Evolutionary conservation across 2,797 vertebrate species (phyloP).

Genomic region (Anisognathus igniventris): DNA sequence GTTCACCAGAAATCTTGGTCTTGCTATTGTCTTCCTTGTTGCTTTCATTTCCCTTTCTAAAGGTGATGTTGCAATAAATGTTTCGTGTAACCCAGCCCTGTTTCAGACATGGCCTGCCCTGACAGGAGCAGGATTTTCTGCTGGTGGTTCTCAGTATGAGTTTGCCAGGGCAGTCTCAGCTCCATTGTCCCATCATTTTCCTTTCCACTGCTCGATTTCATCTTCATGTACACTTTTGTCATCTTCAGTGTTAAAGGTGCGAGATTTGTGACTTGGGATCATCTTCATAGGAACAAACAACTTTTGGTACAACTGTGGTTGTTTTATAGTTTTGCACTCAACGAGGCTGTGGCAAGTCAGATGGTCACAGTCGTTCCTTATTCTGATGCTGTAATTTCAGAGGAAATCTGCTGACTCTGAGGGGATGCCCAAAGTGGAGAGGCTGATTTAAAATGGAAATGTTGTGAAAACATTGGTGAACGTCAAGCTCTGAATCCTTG

Average conservation of each 20-base stretch:
- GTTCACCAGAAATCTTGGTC: not conserved
- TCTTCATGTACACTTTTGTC: not conserved
- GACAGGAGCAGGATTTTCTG: not conserved
- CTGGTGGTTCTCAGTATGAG: not conserved
- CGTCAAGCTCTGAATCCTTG: not conserved
- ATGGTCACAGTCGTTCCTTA: not conserved
- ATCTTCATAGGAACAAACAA: not conserved
- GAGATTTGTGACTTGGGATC: not conserved
- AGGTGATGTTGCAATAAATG: not conserved
- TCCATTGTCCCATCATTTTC: not conserved
- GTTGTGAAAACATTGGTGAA: not conserved
- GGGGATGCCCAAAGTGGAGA: not conserved
- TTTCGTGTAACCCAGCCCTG: not conserved
- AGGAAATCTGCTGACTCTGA: not conserved
- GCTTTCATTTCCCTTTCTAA: not conserved
- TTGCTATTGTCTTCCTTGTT: not conserved
- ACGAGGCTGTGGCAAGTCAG: fast-evolving
- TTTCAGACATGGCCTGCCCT: not conserved
- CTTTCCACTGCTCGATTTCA: not conserved
- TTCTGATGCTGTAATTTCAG: not conserved
- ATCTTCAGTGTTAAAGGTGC: not conserved
- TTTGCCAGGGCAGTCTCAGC: not conserved
- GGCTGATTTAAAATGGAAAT: not conserved
- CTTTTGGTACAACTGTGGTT: fast-evolving
- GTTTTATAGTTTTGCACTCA: not conserved